Base-by-base conservation (phyloP, 2,888 invertebrate genomes). In the Philhelius pedissequus region DNA sequence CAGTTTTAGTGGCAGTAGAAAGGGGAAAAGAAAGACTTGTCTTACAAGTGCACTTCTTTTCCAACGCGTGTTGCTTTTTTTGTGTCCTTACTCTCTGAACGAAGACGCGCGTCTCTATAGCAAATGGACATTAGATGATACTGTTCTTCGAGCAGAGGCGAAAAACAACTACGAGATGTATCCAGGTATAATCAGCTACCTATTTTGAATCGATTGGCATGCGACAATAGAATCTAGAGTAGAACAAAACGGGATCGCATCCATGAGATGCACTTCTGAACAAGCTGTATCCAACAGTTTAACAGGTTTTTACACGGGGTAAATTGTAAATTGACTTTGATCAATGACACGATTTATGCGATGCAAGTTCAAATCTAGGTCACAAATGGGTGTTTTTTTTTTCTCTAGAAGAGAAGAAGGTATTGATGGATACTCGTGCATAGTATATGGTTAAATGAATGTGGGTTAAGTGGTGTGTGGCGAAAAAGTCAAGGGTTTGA, bases 211-310 rank as follows among this genome's bases (percentile, higher is more conserved):
- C 81, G 71, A 71, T 71, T 58, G 81, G 78, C 82, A 78, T 78
- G 81, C 73, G 79, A 74, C 83, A 78, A 79, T 66, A 66, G 83
- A 83, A 83, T 83, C 83, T 83, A 40, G 83, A 83, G 79, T 83
- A 79, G 79, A 83, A 79, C 79, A 79, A 27, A 83, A 83, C 83
- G 83, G 83, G 69, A 83, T 52, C 52, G 27, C 6, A 62, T 43
- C 62, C 43, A 43, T 62, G 7, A 43, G 30, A 30, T 54, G 27
- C 9, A 80, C 60, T 82, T 68, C 38, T 22, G 52, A 73, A 40
- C 73, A 40, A 78, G 38, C 13, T 52, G 54, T 56, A 62, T 66
- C 54, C n/a, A 77, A 69, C 48, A 15, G 76, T 52, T 81, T 76
- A 64, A 74, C 74, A 79, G 62, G 83, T 82, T 82, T 82, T 82